Evolutionary conservation across 2,888 invertebrate species (phyloP), one percentile per base, ranked within the genome.

Genomic region (Melikaiella ostensackeni): DNA sequence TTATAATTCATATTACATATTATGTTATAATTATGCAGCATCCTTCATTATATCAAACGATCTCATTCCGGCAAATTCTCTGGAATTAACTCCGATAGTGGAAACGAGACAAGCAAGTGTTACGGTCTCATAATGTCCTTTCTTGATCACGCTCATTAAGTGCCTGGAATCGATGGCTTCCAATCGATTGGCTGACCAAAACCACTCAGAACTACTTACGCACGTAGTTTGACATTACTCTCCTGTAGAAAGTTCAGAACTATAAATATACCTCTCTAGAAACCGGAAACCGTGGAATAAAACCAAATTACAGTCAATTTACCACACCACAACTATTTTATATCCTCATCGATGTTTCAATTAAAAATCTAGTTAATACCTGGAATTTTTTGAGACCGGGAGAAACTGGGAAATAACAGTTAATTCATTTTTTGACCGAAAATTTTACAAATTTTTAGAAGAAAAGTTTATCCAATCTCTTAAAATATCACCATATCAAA

Each of bases 201-300:
- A 64, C 63, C 63, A 64, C 63, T 64, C 38, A 38, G 63, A 64
- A 64, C 63, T 64, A 64, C 63, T 64, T 64, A 64, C 63, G 21
- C 38, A 38, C 38, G 11, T 64, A 21, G 38, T 64, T 64, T 38
- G 35, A 38, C 9, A 11, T 64, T 64, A 64, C 63, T 35, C 21
- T 64, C 8, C 13, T 24, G 13, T 21, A 21, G 63, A 33, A 8
- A 64, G 35, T 64, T 38, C 21, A 64, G 35, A 27, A 24, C 59
- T 24, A 13, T 24, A 16, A 21, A 59, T 27, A 16, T 59, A 16
- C 59, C 59, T 59, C 24, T 24, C 59, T 6, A 24, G 59, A 59
- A 6, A 24, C 27, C 27, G 27, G 27, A 59, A 59, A 24, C 27
- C 16, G 13, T 24, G 3, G 6, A 27, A 27, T 27, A 5, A 27